Base-by-base conservation (phyloP, 2,113 vertebrate genomes). In the Gulo gulo region DNA sequence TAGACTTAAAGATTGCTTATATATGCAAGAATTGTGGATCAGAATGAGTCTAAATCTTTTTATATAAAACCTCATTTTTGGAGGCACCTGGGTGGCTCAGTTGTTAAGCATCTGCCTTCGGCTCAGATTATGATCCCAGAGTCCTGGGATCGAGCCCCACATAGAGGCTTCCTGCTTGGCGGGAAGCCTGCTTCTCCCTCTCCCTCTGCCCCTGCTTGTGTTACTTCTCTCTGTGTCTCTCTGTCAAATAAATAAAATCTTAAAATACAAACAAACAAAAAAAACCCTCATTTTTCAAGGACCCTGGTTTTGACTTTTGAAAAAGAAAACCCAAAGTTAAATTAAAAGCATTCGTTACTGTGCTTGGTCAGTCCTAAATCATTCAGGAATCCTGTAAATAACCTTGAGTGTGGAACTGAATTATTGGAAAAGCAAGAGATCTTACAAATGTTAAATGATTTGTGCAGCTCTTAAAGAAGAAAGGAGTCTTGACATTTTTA, bases 271-370 rank as follows among this genome's bases (percentile, higher is more conserved):
- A 50, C 50, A 52, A 52, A 52, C 15, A 18, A 55, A 18, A 18
- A 55, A 55, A 55, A 1, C 52, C 16, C 8, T 97, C 4, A 42
- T 84, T 61, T 86, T 94, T 86, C 15, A 91, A 11, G 55, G 47
- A n/a, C 11, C 15, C 39, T 71, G 7, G 15, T 90, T 90, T 85
- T 90, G 34, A n/a, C 29, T 52, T 89, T 78, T 52, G 6, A 84
- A 95, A 95, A 97, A 89, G 36, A 86, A 86, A 67, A 74, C 9
- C 20, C 20, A 85, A 80, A 71, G 65, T 20, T 88, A 65, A 83
- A n/a, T 90, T 55, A 79, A 93, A 65, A 74, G 1, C 14, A 73
- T 85, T 88, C 20, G 14, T 95, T 76, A 82, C 73, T 26, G 16
- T 94, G 65, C 59, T 74, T 93, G 81, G 34, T 94, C 21, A 82